Percentiles rank a stretch among this genome's conserved stretches.
phyloP scores from a whole-genome alignment of 2,888 invertebrate genomes.

The Icerya purchasi region DNA sequence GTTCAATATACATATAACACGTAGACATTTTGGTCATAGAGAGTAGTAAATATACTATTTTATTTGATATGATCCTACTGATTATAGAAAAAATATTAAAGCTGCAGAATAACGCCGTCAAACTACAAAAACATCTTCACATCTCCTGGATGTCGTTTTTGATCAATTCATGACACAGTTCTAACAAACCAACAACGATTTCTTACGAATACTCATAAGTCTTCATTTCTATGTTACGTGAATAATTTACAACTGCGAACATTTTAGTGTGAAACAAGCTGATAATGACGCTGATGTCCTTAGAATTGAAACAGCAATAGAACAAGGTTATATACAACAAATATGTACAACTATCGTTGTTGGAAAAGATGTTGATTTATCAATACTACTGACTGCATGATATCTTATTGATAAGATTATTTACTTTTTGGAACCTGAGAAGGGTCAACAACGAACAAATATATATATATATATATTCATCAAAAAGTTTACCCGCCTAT shows the following conservation, averaged over 20 bases:
- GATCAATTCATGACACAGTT: background rate
- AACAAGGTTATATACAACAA: background rate
- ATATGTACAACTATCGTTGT: background rate
- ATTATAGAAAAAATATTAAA: slow-evolving; percentile 4
- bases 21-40: slow-evolving; percentile 3
- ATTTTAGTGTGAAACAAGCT: background rate
- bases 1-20: slow-evolving; percentile 1
- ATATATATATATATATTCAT: background rate
- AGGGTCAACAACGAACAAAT: background rate
- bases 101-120: slow-evolving; percentile 2
- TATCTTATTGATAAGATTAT: background rate
- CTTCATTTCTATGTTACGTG: background rate
- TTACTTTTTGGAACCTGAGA: background rate
- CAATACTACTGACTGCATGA: background rate
- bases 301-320: background rate
- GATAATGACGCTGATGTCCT: background rate
- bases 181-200: background rate
- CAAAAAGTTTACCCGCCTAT: background rate
- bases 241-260: background rate
- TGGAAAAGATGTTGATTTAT: background rate
- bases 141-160: slow-evolving; percentile 2
- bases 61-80: background rate
- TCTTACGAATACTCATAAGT: slow-evolving; percentile 5
- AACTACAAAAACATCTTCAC: slow-evolving; percentile 3
- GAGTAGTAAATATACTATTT: background rate